Evolutionary conservation across 2,888 invertebrate genomes (phyloP).

Genomic region (Cecidostiba fungosa): DNA sequence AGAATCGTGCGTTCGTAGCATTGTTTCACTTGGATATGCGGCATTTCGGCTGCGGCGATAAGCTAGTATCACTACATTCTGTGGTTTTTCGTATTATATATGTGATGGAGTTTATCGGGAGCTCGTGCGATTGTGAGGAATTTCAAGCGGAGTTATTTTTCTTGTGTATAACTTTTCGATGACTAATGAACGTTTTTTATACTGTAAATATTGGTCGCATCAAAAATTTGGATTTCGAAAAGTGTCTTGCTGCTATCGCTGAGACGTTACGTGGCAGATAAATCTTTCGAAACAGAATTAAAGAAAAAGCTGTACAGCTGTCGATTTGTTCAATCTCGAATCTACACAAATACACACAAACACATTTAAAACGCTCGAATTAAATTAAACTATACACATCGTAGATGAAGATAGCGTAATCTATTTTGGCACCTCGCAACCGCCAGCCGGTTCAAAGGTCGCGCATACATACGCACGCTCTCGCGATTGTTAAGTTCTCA

Average conservation of each 20-base stretch:
- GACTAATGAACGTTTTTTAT: neutral
- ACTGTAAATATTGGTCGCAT: too few species aligned
- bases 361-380: neutral
- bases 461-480: neutral
- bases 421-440: constrained; percentile 7
- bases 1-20: neutral
- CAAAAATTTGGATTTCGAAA: neutral
- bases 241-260: neutral
- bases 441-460: neutral
- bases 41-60: neutral
- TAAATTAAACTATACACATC: neutral
- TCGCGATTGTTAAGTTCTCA: constrained; percentile 3
- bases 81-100: neutral
- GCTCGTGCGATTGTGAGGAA: constrained; percentile 19
- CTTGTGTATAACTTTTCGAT: neutral
- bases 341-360: too few species aligned
- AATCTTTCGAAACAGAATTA: too few species aligned
- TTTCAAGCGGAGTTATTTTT: neutral
- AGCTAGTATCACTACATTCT: neutral
- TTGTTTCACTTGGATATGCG: neutral
- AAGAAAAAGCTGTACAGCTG: too few species aligned
- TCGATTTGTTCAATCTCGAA: too few species aligned
- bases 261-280: too few species aligned
- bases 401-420: neutral
- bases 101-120: neutral